Evolutionary conservation across 2,113 vertebrate genomes (phyloP).

Genomic region (Poeciliopsis retropinna): DNA sequence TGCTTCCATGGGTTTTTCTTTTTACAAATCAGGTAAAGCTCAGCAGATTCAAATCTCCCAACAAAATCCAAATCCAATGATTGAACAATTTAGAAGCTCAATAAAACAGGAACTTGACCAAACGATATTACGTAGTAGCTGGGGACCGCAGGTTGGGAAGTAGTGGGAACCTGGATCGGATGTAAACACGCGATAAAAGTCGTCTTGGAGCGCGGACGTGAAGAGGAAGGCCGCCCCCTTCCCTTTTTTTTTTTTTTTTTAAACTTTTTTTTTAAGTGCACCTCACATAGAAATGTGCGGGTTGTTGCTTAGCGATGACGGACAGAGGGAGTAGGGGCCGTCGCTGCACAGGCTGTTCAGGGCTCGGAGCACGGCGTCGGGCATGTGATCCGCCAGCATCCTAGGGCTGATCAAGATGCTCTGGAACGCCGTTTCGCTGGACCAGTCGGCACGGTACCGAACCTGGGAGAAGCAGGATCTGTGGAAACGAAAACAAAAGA

Average conservation of each 20-base stretch:
- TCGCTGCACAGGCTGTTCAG: slow-evolving; percentile 83
- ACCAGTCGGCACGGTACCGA: slow-evolving; percentile 86
- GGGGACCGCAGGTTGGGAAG: neutral
- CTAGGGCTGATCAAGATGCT: slow-evolving; percentile 92
- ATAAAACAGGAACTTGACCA: neutral
- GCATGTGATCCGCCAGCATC: slow-evolving; percentile 96
- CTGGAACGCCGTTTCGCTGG: slow-evolving; percentile 84
- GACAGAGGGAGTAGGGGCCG: slow-evolving; percentile 79
- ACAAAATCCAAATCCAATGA: slow-evolving; percentile 20
- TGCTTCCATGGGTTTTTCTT: slow-evolving; percentile 3
- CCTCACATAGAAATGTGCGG: slow-evolving; percentile 74
- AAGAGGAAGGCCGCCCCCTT: neutral
- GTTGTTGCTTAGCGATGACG: slow-evolving; percentile 66
- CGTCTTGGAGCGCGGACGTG: neutral
- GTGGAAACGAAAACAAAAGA: neutral
- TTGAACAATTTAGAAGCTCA: neutral
- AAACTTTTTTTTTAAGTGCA: too few species aligned
- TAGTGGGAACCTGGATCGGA: slow-evolving; percentile 2
- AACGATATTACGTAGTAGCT: neutral
- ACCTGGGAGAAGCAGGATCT: slow-evolving; percentile 87
- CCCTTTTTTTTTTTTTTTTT: too few species aligned
- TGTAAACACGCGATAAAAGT: neutral
- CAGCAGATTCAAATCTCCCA: neutral
- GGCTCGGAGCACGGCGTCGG: slow-evolving; percentile 85
- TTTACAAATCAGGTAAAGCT: slow-evolving; percentile 7